phyloP scores from a whole-genome alignment of 2,888 invertebrate genomes.

The Megaustenia siamemsis region DNA sequence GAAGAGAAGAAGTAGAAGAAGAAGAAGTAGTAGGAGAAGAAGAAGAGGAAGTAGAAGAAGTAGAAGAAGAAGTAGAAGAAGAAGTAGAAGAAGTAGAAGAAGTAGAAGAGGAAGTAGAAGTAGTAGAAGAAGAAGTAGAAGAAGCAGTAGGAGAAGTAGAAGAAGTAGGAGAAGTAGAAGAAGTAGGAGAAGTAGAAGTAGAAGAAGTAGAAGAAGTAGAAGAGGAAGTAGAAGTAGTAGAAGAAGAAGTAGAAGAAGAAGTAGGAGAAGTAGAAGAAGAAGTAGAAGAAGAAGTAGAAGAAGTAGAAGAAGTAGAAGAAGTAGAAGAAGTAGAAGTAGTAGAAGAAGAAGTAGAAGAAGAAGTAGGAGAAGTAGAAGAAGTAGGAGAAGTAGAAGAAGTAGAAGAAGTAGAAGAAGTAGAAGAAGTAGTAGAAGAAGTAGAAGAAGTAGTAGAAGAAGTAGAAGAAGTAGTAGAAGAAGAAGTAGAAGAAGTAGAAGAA shows the following conservation, averaged over 20 bases:
- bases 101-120: too few species aligned
- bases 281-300: not conserved
- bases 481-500: conserved; percentile 1
- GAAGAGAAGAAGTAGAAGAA: too few species aligned
- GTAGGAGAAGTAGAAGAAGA: too few species aligned
- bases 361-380: too few species aligned
- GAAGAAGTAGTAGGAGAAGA: too few species aligned
- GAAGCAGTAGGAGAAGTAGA: too few species aligned
- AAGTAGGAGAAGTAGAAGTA: too few species aligned
- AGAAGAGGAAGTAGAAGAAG: too few species aligned
- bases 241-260: not conserved
- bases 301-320: not conserved
- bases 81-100: too few species aligned
- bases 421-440: not conserved
- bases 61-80: too few species aligned
- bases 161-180: too few species aligned
- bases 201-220: not conserved
- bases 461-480: conserved; percentile 1
- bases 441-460: not conserved
- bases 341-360: not conserved
- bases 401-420: not conserved
- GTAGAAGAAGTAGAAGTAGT: not conserved
- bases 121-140: not conserved
- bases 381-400: too few species aligned
- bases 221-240: not conserved